Conservation (phyloP, 1,140 invertebrate genomes). For the Formica selysi region DNA sequence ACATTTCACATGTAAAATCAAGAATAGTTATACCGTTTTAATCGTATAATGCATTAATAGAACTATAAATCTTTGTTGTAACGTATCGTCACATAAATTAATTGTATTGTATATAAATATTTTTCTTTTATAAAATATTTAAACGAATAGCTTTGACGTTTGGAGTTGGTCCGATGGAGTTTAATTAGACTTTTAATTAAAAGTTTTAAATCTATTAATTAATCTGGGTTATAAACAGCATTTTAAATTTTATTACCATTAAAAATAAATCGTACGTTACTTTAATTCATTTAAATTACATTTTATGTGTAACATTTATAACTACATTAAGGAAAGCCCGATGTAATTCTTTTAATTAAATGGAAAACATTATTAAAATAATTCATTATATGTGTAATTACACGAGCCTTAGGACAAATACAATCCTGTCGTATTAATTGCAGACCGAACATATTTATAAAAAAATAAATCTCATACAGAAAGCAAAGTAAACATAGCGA, state of each 20-base stretch:
- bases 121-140: slow-evolving; percentile 20
- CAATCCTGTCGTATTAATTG: not conserved
- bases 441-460: not conserved
- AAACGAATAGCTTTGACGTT: not conserved
- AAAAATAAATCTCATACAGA: not conserved
- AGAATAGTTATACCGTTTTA: slow-evolving; percentile 9
- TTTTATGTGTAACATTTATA: not conserved
- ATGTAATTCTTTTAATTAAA: slow-evolving; percentile 20
- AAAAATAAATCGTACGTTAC: slow-evolving; percentile 7
- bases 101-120: not conserved
- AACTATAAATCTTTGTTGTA: not conserved
- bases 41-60: not conserved
- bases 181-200: slow-evolving; percentile 45
- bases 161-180: not conserved
- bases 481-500: slow-evolving; percentile 9
- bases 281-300: slow-evolving; percentile 13
- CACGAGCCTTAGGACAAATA: not conserved
- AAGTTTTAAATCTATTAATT: not conserved
- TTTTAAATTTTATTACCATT: slow-evolving; percentile 10
- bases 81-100: too few species aligned
- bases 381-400: not conserved
- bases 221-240: not conserved
- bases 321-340: not conserved
- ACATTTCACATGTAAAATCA: slow-evolving; percentile 30
- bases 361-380: not conserved